phyloP scores from a whole-genome alignment of 1,140 invertebrate species.

The Leucophenga varia region DNA sequence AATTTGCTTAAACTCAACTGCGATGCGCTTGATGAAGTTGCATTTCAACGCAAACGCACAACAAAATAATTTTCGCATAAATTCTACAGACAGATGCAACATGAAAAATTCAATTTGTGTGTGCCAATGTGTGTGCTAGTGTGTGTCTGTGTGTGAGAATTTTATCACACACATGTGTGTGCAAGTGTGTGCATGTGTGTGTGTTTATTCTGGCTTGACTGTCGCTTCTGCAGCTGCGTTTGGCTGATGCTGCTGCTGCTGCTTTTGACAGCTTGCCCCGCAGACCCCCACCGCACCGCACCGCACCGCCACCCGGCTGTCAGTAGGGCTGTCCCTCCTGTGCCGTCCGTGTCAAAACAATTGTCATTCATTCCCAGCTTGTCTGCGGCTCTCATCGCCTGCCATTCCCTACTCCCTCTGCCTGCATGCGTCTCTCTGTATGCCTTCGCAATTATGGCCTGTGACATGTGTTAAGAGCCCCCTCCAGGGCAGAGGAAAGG shows the following conservation, averaged over 20 bases:
- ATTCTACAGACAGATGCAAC: constrained; percentile 10
- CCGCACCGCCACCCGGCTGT: neutral
- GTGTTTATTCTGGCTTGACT: constrained; percentile 1
- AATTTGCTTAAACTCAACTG: constrained; percentile 5
- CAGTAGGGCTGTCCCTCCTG: neutral
- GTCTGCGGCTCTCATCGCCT: constrained; percentile 7
- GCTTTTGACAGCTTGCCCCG: constrained; percentile 10
- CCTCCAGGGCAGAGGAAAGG: no score
- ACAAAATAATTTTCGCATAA: constrained; percentile 23
- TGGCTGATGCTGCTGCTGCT: constrained; percentile 11
- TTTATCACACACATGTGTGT: neutral
- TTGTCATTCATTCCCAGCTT: constrained; percentile 38
- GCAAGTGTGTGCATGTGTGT: no score
- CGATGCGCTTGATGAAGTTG: constrained; percentile 18
- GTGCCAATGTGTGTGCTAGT: neutral
- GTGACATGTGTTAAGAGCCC: constrained; percentile 43
- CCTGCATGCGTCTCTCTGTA: neutral
- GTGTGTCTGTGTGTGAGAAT: no score
- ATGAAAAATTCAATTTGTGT: constrained; percentile 27
- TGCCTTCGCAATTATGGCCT: constrained; percentile 28
- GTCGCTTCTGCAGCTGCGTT: neutral
- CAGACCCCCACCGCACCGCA: neutral
- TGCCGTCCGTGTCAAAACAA: constrained; percentile 39
- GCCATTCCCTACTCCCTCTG: constrained; percentile 19
- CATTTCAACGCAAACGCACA: constrained; percentile 10